Base-by-base conservation (phyloP, 1,140 invertebrate species). In the Rhagoletis pomonella region DNA sequence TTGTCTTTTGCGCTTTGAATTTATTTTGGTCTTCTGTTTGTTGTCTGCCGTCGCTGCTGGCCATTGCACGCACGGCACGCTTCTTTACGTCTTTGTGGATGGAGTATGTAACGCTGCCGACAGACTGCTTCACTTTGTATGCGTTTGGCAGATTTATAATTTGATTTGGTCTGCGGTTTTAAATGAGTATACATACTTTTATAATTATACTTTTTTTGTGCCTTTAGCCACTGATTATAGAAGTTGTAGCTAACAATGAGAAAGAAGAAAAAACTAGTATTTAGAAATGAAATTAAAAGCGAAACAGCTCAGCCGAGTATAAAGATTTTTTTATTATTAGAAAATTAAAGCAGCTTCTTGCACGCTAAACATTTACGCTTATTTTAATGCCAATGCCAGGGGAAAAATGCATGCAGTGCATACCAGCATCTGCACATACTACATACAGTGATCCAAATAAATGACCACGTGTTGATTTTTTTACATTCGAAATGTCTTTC, bases 51-150 rank as follows among this genome's bases (percentile, higher is more conserved):
- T 42, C 44, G 67, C 67, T 73, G 67, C 42, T 73, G 67, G 67
- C 67, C 67, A 73, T 73, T 73, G 42, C 67, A 73, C 67, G 67
- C 42, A 19, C 50, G 6, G 47, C 44, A 42, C 73, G 47, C 73
- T 55, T 29, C 29, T 55, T 12, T 47, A 42, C 73, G 55, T 55
- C 19, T 55, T 55, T 55, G 73, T 39, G 4, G 29, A 7, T 39
- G 17, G 73, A 4, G 47, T 39, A 29, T 29, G 29, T 39, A 44
- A 17, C 73, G n/a, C 73, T 17, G 47, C 47, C 44, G 39, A 55
- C n/a, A 3, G 47, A 55, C 17, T 73, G 69, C 44, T 42, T n/a
- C 69, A 73, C 69, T 73, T 73, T n/a, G 44, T 47, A 44, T 47
- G 73, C 47, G 73, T 29, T 81, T 58, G 47, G 7, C 6, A 50